Percentiles rank a stretch among this genome's conserved stretches.
Conservation (phyloP, 1,140 invertebrate genomes). For the Drosophila trapezifrons region DNA sequence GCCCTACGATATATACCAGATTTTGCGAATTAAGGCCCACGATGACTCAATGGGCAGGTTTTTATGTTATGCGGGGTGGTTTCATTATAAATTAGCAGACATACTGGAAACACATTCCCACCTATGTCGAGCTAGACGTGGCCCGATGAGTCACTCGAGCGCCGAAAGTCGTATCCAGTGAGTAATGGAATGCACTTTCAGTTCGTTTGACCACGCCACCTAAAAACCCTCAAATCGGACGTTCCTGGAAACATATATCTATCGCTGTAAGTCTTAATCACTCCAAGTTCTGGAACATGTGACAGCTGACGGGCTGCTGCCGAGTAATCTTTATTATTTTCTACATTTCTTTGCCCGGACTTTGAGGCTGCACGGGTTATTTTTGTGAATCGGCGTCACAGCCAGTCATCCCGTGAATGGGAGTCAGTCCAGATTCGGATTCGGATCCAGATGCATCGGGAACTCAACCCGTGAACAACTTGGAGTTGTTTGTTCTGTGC, state of each 20-base stretch:
- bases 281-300: conserved; percentile 33
- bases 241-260: conserved; percentile 14
- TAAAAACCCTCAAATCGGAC: conserved; percentile 12
- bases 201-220: conserved; percentile 12
- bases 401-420: conserved; percentile 27
- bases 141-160: conserved; percentile 16
- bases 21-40: background rate
- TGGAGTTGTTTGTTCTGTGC: conserved; percentile 29
- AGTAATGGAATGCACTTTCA: conserved; percentile 32
- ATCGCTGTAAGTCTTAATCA: background rate
- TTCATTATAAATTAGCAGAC: conserved; percentile 22
- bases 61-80: conserved; percentile 3
- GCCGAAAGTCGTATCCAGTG: conserved; percentile 16
- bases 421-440: conserved; percentile 2
- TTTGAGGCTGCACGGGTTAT: conserved; percentile 24
- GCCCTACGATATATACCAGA: conserved; percentile 14
- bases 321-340: conserved; percentile 14
- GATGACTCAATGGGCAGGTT: conserved; percentile 33
- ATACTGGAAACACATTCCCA: conserved; percentile 3
- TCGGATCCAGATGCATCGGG: background rate
- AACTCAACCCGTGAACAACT: conserved; percentile 6
- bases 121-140: conserved; percentile 20
- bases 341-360: conserved; percentile 10
- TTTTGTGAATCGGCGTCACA: conserved; percentile 9
- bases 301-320: conserved; percentile 10